Conservation (phyloP, 1,140 invertebrate species). For the Dolichoris vasculosae region DNA sequence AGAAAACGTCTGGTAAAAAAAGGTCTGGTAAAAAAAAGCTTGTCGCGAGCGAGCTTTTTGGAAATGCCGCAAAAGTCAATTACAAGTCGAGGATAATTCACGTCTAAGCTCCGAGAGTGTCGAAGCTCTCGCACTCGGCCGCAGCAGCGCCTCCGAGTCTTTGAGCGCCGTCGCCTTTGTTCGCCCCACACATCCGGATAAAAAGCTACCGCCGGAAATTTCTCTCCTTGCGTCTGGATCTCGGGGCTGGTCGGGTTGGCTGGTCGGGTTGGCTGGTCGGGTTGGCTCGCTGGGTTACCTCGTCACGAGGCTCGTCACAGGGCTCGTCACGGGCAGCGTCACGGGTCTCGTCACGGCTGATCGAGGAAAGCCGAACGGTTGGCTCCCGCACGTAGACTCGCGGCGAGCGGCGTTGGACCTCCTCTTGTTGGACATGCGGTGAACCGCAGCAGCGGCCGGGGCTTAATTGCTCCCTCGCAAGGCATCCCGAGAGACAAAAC, state of each 20-base stretch:
- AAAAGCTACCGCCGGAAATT: conserved; percentile 39
- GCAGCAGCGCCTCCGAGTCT: background rate
- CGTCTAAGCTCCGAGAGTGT: background rate
- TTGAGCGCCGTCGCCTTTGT: background rate
- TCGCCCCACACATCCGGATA: conserved; percentile 22
- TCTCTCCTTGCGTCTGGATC: background rate
- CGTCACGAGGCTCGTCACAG: too few species aligned
- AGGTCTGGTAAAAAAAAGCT: too few species aligned
- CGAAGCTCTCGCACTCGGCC: background rate
- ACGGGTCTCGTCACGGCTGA: conserved; percentile 14
- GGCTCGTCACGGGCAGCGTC: too few species aligned
- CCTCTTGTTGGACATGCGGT: conserved; percentile 69
- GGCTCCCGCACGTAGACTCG: background rate
- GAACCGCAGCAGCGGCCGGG: conserved; percentile 62
- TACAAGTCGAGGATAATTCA: background rate
- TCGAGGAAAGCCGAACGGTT: conserved; percentile 19
- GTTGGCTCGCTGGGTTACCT: too few species aligned
- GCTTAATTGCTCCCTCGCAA: conserved; percentile 52
- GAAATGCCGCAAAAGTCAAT: conserved; percentile 21
- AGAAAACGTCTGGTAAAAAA: too few species aligned
- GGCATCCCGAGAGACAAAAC: conserved; percentile 50
- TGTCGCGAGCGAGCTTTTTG: background rate
- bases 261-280: too few species aligned
- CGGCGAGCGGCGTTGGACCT: background rate
- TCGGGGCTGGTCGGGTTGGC: too few species aligned